Base-by-base conservation (phyloP, 1,140 invertebrate species). In the Trichoplusia ni region DNA sequence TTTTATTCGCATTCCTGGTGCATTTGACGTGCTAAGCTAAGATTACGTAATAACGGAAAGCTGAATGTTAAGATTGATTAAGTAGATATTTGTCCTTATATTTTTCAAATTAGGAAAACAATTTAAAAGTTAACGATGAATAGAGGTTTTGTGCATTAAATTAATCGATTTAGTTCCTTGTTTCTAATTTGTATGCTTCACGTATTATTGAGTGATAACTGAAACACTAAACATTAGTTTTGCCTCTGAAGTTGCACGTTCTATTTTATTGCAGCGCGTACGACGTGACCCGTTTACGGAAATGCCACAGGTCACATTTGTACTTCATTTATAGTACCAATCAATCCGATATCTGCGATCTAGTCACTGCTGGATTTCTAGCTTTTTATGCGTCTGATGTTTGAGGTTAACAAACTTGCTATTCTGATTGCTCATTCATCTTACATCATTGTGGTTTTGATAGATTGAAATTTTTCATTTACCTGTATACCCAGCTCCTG, bases 341-440 rank as follows among this genome's bases (percentile, higher is more conserved):
- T 89, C 86, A 88, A 89, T 89, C 81, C 85, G 73, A 78, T 82
- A 85, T 86, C 84, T 85, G 62, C 60, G 73, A 87, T 86, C 84
- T 86, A 83, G 82, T 78, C 82, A 84, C 74, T 86, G 83, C 71
- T 82, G 71, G 70, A 85, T 83, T 86, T 86, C 76, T 86, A 79
- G 84, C 85, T 88, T 90, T 90, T 90, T 90, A 86, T 88, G 75
- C 83, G 86, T 90, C 86, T 90, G 84, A 81, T 76, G 74, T 77
- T 47, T 62, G 77, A 73, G 85, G 85, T 90, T 74, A 81, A 82
- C 75, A 79, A 90, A 85, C 86, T 84, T 81, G 47, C 49, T 69
- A 77, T 59, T 76, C 78, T 83, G 84, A 86, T 88, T 86, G 85
- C 84, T 88, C 79, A 90, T 86, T 88, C 85, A 82, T 86, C 82